Base-by-base conservation (phyloP, 2,888 invertebrate genomes). In the Parelbella ahira region DNA sequence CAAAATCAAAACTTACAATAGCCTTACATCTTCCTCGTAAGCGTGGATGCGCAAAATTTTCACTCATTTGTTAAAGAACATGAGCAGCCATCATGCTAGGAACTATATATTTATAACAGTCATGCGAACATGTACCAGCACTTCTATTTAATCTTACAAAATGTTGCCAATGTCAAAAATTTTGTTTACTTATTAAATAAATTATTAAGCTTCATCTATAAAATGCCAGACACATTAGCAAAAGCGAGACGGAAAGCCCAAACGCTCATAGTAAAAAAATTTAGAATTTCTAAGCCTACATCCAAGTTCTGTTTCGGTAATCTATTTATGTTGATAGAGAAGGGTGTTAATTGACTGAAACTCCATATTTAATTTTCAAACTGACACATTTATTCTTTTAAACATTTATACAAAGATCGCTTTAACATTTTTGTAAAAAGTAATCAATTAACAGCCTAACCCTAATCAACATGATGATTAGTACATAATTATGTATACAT, bases 301-400 rank as follows among this genome's bases (percentile, higher is more conserved):
- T n/a, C n/a, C n/a, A 5, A 13, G 7, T 4, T 15, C 13, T 11
- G 27, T 4, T 8, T 43, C 50, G 44, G 54, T 38, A 48, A 20
- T 36, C 15, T 15, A 48, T 24, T 39, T 44, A 53, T 67, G 67
- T 71, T 68, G 69, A 74, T 66, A 80, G 80, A 83, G 74, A 81
- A 86, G 86, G 86, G 86, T 86, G 86, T 83, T 86, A 86, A 86
- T 84, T 87, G 87, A 87, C 87, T 87, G 86, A 87, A 87, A 87
- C 87, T 87, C 87, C 86, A 87, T 68, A 67, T 70, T 67, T 60
- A 58, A 71, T 82, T 80, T 82, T 69, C 64, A 65, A 78, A 82
- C 66, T 72, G 72, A 74, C 63, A 77, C 76, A 73, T 87, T 87
- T 87, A 87, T 87, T 87, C 68, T 69, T 75, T 72, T 72, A 80